These are phyloP conservation scores for Celastrina argiolus DNA, from an alignment of 2,888 invertebrate genomes.

Conservation along the genomic window DNA sequence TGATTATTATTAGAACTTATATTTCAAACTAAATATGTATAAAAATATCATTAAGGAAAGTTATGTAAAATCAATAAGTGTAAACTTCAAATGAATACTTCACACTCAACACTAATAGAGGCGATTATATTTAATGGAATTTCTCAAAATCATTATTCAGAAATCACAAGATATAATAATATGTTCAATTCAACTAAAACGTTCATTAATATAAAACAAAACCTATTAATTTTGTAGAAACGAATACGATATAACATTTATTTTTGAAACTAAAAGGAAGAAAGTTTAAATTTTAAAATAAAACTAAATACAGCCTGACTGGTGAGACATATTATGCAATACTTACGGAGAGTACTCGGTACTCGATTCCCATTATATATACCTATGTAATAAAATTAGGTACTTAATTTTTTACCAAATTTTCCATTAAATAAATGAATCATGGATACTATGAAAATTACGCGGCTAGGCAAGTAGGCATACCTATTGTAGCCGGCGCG, in stretches of 20 bases:
- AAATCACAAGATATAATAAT: too few relatives aligned
- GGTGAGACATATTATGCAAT: too few relatives aligned
- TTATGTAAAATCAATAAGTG: constrained; percentile 5
- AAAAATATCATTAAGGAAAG: neutral
- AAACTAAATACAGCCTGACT: neutral
- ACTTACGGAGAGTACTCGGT: too few relatives aligned
- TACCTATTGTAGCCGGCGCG: too few relatives aligned
- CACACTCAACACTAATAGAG: neutral
- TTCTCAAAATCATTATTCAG: neutral
- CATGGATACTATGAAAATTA: too few relatives aligned
- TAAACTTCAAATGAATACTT: neutral
- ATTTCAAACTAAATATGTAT: neutral
- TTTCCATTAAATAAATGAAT: too few relatives aligned
- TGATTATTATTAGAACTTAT: neutral
- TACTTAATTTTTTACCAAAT: too few relatives aligned
- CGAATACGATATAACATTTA: neutral
- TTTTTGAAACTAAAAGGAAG: neutral
- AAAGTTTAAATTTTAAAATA: neutral
- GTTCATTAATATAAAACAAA: neutral
- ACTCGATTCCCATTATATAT: too few relatives aligned
- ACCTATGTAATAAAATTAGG: too few relatives aligned
- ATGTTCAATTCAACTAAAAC: neutral
- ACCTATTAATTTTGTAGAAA: neutral
- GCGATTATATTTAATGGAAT: neutral
- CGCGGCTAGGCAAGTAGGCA: too few relatives aligned